A percentile compares a stretch with the other conserved stretches of the same genome.
Evolutionary conservation across 2,113 vertebrate genomes (phyloP).

Genomic region (Phylloscopus trochiloides): DNA sequence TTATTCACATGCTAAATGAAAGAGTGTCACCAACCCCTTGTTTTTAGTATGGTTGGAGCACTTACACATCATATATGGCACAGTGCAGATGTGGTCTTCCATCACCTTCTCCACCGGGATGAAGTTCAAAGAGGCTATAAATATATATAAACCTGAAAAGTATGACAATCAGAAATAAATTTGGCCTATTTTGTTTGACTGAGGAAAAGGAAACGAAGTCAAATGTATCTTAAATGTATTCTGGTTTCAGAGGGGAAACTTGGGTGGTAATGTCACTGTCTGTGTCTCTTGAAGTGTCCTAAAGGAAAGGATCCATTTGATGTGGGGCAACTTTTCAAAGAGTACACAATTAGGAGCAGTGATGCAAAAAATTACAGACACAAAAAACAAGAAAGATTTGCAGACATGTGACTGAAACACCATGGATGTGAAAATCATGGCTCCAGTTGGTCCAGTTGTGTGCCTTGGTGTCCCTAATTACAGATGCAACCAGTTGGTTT

Average conservation of each 20-base stretch:
- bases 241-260: rapidly evolving
- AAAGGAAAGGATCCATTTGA: not conserved
- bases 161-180: not conserved
- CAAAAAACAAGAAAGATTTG: not conserved
- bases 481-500: not conserved
- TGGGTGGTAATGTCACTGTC: not conserved
- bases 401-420: not conserved
- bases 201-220: not conserved
- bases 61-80: not conserved
- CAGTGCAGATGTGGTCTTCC: not conserved
- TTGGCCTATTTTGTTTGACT: not conserved
- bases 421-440: not conserved
- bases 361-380: not conserved
- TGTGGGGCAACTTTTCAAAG: not conserved
- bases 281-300: not conserved
- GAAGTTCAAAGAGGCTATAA: not conserved
- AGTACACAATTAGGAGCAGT: not conserved
- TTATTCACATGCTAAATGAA: not conserved
- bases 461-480: not conserved
- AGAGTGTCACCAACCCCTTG: not conserved
- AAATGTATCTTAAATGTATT: not conserved
- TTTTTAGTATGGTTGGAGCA: not conserved
- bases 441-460: rapidly evolving
- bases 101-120: not conserved
- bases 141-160: not conserved